Conservation (phyloP, 2,888 invertebrate genomes). For the Diaprepes abbreviatus region DNA sequence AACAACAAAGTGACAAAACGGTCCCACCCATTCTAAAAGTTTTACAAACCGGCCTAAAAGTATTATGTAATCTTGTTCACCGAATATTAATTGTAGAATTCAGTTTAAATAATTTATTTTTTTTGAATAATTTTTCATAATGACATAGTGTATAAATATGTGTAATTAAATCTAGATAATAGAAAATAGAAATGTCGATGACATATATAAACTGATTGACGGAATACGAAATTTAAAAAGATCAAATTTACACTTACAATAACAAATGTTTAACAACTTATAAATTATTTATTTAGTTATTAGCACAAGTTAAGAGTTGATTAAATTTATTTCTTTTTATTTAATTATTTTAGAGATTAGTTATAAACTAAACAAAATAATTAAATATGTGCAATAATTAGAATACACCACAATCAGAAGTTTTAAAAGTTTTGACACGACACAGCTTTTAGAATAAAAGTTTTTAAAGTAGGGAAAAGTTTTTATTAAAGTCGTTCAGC, state of each 20-base stretch:
- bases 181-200: too few species aligned
- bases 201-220: neutral
- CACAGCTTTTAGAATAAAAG: constrained; percentile 22
- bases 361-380: neutral
- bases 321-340: too few species aligned
- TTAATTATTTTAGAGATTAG: neutral
- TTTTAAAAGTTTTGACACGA: neutral
- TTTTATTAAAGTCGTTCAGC: neutral
- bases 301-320: neutral
- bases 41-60: too few species aligned
- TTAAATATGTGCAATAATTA: constrained; percentile 1
- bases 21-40: too few species aligned
- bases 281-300: neutral
- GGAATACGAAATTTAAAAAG: neutral
- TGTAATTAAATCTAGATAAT: too few species aligned
- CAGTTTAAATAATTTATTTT: too few species aligned
- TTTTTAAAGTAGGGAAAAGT: neutral
- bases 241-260: neutral
- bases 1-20: too few species aligned
- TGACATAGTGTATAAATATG: too few species aligned
- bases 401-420: neutral
- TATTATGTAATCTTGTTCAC: too few species aligned
- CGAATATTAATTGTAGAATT: too few species aligned
- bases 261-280: neutral
- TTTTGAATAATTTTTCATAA: too few species aligned